Conservation (phyloP, 2,797 vertebrate genomes). For the Pseudochaenichthys georgianus region DNA sequence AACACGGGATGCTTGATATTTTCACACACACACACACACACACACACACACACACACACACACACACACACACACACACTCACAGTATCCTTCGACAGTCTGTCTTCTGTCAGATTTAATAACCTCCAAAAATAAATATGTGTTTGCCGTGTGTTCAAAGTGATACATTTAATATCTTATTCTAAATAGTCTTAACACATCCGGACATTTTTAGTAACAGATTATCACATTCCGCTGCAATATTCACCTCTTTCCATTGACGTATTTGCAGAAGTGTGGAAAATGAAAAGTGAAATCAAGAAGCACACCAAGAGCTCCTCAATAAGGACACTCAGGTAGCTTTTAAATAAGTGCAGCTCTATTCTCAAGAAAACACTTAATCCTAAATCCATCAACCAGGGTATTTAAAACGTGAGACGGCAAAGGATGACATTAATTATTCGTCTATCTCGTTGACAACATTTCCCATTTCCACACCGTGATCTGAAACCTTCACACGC, state of each 20-base stretch:
- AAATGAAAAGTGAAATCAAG: background rate
- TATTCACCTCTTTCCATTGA: background rate
- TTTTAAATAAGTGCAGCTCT: too few relatives aligned
- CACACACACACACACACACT: conserved; percentile 17
- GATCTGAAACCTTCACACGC: background rate
- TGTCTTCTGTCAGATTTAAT: background rate
- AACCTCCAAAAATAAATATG: background rate
- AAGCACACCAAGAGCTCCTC: background rate
- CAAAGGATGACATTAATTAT: too few relatives aligned
- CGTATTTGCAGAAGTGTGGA: conserved; percentile 1
- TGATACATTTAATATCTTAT: conserved; percentile 1
- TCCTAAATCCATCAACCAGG: too few relatives aligned
- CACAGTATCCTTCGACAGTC: background rate
- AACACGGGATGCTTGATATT: too few relatives aligned
- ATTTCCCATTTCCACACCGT: background rate
- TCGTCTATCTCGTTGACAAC: too few relatives aligned
- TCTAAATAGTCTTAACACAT: conserved; percentile 1
- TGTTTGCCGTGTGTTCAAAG: background rate
- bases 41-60: background rate
- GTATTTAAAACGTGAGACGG: too few relatives aligned
- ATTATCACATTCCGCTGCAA: conserved; percentile 16
- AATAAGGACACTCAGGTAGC: background rate
- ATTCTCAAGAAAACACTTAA: too few relatives aligned
- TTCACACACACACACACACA: too few relatives aligned
- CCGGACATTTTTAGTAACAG: conserved; percentile 2